Base-by-base conservation (phyloP, 1,140 invertebrate genomes). In the Trichonephila clavata region DNA sequence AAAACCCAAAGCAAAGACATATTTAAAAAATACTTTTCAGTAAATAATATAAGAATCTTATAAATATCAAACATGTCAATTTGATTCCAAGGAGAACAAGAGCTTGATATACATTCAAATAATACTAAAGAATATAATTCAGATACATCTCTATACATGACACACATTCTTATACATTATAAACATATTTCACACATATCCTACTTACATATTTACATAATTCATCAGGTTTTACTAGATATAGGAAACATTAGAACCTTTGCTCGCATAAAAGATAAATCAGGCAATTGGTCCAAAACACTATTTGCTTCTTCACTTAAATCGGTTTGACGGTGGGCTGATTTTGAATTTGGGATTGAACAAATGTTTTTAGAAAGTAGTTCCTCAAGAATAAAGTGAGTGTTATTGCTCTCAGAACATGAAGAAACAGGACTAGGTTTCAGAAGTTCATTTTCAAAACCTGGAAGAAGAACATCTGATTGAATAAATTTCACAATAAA, bases 211-310 rank as follows among this genome's bases (percentile, higher is more conserved):
- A 87, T 88, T 57, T 93, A 88, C 68, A 93, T 57, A 68, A 71
- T 77, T 21, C 27, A 90, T 94, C 93, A 94, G 57, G 93, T 94
- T 60, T 93, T 93, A 77, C 88, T 91, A 27, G 81, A 89, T 59
- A 94, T 90, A 84, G 94, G 94, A 93, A 94, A 95, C 94, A 94
- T 94, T 10, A 95, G 80, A 68, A 95, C 94, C 84, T 95, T 95
- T 43, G 94, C 94, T 86, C 83, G 81, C 93, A 94, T 94, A 65
- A 94, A 94, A 20, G 94, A 94, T n/a, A 95, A 60, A 89, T 94
- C 94, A 43, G 94, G 94, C 8, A 95, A 59, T 91, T 94, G 92
- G 68, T 94, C 92, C 89, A 95, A 83, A 21, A 95, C 93, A 84
- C 68, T 59, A 14, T 94, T 91, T 21, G 94, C 94, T 92, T 94